Base-by-base conservation (phyloP, 2,797 vertebrate genomes). In the Diplodus puntazzo region DNA sequence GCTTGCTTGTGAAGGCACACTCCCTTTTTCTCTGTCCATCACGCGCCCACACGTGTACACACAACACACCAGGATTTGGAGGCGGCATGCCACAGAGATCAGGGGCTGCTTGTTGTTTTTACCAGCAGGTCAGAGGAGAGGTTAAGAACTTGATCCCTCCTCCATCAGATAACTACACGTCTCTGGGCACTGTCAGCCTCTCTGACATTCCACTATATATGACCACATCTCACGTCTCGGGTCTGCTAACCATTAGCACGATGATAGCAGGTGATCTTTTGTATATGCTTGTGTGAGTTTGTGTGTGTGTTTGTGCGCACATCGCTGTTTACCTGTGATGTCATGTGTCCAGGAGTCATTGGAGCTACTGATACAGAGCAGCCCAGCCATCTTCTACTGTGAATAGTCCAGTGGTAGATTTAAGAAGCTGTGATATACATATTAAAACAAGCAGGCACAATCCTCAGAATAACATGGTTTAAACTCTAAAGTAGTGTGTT, bases 121-220 rank as follows among this genome's bases (percentile, higher is more conserved):
- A 94, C 89, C 87, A 89, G 77, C 57, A 87, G 95, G 94, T 95
- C 88, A 79, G 77, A 75, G 80, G 64, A 90, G 88, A 94, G 94
- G 95, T 94, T 95, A 95, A 95, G 94, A 95, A 95, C 93, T 93
- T 94, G 92, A 95, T 93, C 93, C 93, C 89, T 86, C 90, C 85
- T 90, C 88, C 77, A 69, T 62, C 84, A 94, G 93, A 95, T 96
- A 94, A 94, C 92, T 88, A 87, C 88, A 88, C 48, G 87, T 93
- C 89, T 94, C 91, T 93, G 93, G 84, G 87, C 91, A 78, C 92
- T 85, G 90, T 95, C 93, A 91, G 87, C 69, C 69, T 73, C 79
- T 90, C 88, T 85, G 89, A 92, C 94, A 94, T 94, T 93, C 92
- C 88, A 75, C 83, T 81, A 80, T 88, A 86, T 90, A 92, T 87